Evolutionary conservation across 2,113 vertebrate genomes (phyloP).

Genomic region (human): DNA sequence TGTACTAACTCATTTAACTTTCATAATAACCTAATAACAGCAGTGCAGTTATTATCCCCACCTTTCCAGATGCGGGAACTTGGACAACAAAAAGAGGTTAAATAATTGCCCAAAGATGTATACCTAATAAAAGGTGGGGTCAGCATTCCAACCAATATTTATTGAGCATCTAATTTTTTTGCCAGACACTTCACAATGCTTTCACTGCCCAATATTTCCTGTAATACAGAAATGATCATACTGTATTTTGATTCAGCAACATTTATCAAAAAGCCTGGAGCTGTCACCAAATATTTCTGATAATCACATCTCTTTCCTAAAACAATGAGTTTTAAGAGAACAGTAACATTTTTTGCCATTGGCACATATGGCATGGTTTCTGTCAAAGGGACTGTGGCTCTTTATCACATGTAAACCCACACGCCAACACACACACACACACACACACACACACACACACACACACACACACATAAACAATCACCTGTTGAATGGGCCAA

Average conservation of each 20-base stretch:
- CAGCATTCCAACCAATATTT: neutral
- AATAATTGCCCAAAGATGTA: neutral
- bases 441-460: neutral
- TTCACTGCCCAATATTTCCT: neutral
- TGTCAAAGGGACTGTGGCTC: neutral
- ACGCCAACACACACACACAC: neutral
- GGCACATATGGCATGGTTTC: neutral
- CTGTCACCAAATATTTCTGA: neutral
- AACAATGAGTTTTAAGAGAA: neutral
- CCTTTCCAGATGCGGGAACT: neutral
- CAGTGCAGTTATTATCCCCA: neutral
- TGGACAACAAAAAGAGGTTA: neutral
- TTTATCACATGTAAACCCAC: neutral
- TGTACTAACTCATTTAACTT: conserved; percentile 8
- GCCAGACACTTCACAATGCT: neutral
- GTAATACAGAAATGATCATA: neutral
- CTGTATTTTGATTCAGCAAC: conserved; percentile 23
- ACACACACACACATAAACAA: neutral
- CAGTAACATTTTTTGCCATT: neutral
- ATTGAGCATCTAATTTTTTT: neutral
- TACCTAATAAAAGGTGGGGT: neutral
- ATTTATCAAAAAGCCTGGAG: neutral
- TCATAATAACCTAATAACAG: neutral
- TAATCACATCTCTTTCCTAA: neutral
- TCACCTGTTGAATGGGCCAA: neutral